Evolutionary conservation across 2,888 invertebrate species (phyloP).

Genomic region (Patella pellucida): DNA sequence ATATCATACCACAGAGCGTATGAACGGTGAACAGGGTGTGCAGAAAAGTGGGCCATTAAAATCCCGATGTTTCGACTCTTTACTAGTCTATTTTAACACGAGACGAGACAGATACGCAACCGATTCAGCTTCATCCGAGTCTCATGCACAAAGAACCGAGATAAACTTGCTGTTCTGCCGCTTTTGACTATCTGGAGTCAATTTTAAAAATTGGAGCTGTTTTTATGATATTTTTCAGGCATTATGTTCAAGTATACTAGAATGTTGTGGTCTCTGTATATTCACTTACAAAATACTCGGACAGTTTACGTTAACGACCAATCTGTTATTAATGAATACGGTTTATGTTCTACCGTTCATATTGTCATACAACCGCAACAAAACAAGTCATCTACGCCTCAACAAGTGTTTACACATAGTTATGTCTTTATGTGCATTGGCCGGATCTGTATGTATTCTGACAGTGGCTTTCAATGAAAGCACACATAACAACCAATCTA

Average conservation of each 20-base stretch:
- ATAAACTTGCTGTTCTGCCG: no score
- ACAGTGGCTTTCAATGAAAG: not conserved
- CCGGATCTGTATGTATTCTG: not conserved
- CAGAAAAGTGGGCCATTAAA: no score
- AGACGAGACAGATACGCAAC: no score
- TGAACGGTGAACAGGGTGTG: no score
- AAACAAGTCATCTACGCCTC: not conserved
- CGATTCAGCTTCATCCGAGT: no score
- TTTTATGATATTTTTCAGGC: constrained; percentile 45
- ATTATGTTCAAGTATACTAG: constrained; percentile 42
- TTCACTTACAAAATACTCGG: constrained; percentile 50
- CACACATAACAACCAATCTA: not conserved
- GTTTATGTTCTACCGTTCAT: constrained; percentile 21
- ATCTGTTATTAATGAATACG: constrained; percentile 45
- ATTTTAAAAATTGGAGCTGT: not conserved
- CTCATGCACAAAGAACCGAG: no score
- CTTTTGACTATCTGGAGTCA: not conserved
- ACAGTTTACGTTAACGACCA: constrained; percentile 24
- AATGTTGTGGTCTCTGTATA: constrained; percentile 53
- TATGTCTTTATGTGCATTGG: not conserved
- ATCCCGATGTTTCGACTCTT: no score
- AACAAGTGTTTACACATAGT: not conserved
- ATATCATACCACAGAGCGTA: no score
- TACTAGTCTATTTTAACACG: no score
- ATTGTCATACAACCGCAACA: no score